phyloP scores from a whole-genome alignment of 1,140 invertebrate genomes.

The Orussus abietinus region DNA sequence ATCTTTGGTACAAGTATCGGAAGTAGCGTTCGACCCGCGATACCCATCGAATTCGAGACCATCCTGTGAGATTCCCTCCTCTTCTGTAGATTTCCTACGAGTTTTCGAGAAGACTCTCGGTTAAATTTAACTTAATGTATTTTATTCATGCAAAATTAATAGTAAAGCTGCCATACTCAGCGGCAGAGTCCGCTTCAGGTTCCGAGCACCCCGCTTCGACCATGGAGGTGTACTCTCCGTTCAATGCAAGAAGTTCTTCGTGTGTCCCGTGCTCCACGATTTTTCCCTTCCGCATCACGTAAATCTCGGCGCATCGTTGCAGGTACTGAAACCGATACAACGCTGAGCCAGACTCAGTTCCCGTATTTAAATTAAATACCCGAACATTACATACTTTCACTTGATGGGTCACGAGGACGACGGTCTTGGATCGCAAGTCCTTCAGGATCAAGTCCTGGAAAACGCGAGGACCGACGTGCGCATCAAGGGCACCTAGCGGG shows the following conservation, averaged over 20 bases:
- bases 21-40: no score
- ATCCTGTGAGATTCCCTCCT: no score
- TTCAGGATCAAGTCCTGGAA: constrained; percentile 59
- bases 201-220: constrained; percentile 24
- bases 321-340: constrained; percentile 50
- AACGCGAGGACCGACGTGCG: constrained; percentile 60
- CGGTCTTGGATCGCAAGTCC: constrained; percentile 62
- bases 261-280: constrained; percentile 68
- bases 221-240: constrained; percentile 60
- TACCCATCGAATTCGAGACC: no score
- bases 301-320: constrained; percentile 58
- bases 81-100: no score
- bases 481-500: constrained; percentile 65
- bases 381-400: constrained; percentile 49
- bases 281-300: constrained; percentile 60
- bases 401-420: constrained; percentile 65
- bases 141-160: no score
- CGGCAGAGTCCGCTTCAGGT: constrained; percentile 12
- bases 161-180: no score
- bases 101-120: no score
- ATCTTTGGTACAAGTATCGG: no score
- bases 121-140: no score
- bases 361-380: no score
- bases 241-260: constrained; percentile 58
- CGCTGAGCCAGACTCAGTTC: no score